These are phyloP conservation scores for Meleagris gallopavo DNA, from an alignment of 2,113 vertebrate species.

Conservation along the genomic window DNA sequence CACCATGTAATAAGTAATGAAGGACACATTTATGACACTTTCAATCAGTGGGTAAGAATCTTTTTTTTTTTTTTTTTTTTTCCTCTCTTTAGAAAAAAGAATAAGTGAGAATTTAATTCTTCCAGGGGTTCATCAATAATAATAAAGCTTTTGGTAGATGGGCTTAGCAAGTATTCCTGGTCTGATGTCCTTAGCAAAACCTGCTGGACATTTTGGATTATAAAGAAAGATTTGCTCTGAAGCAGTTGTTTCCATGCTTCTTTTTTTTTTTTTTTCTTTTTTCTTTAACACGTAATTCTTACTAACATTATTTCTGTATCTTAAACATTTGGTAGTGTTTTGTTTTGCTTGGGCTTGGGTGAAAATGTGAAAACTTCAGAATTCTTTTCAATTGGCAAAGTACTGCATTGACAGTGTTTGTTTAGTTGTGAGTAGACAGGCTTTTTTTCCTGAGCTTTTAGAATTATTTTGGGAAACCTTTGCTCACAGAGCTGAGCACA, in stretches of 20 bases:
- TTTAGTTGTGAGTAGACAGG: neutral
- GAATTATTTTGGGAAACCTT: neutral
- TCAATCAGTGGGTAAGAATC: constrained; percentile 92
- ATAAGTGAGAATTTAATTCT: neutral
- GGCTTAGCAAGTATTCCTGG: neutral
- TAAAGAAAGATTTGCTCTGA: neutral
- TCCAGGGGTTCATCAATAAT: neutral
- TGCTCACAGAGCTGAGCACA: neutral
- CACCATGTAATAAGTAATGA: constrained; percentile 72
- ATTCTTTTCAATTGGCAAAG: neutral
- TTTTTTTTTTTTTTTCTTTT: neutral
- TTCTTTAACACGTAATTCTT: neutral
- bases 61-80: neutral
- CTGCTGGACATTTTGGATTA: neutral
- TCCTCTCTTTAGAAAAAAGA: neutral
- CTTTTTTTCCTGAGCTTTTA: neutral
- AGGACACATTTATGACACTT: constrained; percentile 83
- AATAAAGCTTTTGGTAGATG: neutral
- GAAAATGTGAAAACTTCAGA: neutral
- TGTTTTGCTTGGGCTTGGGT: neutral
- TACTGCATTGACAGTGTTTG: neutral
- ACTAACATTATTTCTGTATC: neutral
- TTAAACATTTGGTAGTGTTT: neutral
- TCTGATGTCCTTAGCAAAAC: neutral
- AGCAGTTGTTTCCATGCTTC: neutral